Base-by-base conservation (phyloP, 2,888 invertebrate genomes). In the Oasisia sp. region DNA sequence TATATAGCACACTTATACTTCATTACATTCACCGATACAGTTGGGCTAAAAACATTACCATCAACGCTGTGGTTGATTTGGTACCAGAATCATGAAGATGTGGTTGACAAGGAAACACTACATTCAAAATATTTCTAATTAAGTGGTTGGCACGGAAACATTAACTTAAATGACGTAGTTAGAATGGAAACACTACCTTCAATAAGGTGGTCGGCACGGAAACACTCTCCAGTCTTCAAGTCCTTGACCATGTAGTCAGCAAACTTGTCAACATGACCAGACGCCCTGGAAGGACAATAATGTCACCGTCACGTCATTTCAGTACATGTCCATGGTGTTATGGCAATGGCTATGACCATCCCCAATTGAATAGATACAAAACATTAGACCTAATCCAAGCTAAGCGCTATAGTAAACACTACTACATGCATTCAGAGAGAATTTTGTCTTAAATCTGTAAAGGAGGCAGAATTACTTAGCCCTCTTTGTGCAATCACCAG, bases 221-320 rank as follows among this genome's bases (percentile, higher is more conserved):
- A 99, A 95, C 99, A 99, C 96, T 99, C 99, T 9, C 99, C 99
- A 94, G 97, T 98, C 96, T 98, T 98, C 0, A 98, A 95, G 97
- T 99, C 99, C 96, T 99, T 99, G 0, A 99, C 99, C 99, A 99
- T 99, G 93, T 99, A 97, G 97, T 99, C 99, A 91, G 99, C 99
- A 97, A 99, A 99, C 93, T 99, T 97, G 95, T 99, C 99, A 0
- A 99, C 99, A 96, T 99, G 99, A 0, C 99, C 99, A 9, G 99
- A 99, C 32, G 99, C 99, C 96, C 97, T 97, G 95, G 92, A 96
- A 96, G 93, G 27, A 91, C 74, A 74, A 2, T 27, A 74, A 19
- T 5, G 14, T n/a, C 74, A 74, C 74, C 7, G 5, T 14, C 7
- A 74, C 7, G 27, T 19, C 19, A 74, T 7, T 74, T 74, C 74